Evolutionary conservation across 2,888 invertebrate species (phyloP).

Genomic region (Plemyria rubiginata): DNA sequence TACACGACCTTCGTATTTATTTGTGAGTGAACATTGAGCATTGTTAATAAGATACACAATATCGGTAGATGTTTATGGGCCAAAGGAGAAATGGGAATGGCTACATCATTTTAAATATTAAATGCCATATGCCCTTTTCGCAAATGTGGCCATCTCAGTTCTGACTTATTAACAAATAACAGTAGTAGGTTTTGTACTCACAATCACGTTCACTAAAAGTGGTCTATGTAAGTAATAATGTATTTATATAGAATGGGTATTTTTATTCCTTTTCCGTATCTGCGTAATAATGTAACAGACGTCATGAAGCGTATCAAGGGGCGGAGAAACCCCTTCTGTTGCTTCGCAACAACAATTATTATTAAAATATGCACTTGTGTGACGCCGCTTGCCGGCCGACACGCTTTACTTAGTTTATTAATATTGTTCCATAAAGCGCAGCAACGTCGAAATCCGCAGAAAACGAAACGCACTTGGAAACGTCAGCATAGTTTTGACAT

Average conservation of each 20-base stretch:
- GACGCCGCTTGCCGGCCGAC: constrained; percentile 2
- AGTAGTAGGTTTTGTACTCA: neutral
- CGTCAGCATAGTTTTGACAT: neutral
- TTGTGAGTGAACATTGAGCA: constrained; percentile 45
- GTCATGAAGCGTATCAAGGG: constrained; percentile 13
- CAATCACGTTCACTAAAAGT: constrained; percentile 1
- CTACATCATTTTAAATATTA: constrained; percentile 43
- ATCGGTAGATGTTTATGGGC: constrained; percentile 32
- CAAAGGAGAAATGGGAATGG: constrained; percentile 34
- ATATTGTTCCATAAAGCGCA: too few relatives aligned
- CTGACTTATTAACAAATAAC: constrained; percentile 10
- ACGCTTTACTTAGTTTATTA: neutral
- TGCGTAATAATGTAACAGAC: constrained; percentile 6
- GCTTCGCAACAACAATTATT: constrained; percentile 29
- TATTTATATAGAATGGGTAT: neutral
- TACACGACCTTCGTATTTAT: neutral
- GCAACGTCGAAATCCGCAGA: neutral
- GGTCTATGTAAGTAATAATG: neutral
- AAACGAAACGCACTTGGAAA: constrained; percentile 5
- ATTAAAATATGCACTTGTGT: constrained; percentile 17
- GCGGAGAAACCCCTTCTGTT: constrained; percentile 24
- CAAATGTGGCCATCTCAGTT: constrained; percentile 20
- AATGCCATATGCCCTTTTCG: constrained; percentile 30
- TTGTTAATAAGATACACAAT: constrained; percentile 51
- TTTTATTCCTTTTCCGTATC: neutral